Evolutionary conservation across 2,113 vertebrate genomes (phyloP).

Genomic region (Oryctolagus cuniculus): DNA sequence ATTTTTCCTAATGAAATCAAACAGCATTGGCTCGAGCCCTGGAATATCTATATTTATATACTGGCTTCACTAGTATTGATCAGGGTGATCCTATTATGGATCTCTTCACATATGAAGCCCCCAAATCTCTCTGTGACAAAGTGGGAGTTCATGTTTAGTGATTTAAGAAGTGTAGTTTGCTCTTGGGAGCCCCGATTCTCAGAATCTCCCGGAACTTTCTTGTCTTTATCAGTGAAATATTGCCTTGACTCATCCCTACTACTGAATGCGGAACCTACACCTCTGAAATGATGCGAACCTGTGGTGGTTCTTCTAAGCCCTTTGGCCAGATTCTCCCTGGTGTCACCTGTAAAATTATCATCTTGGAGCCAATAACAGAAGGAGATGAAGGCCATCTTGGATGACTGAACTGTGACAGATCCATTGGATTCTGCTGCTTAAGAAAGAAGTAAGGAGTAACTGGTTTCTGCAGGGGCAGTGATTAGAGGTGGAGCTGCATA

Average conservation of each 20-base stretch:
- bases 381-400: not conserved
- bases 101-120: not conserved
- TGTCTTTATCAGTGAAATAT: not conserved
- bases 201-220: not conserved
- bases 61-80: not conserved
- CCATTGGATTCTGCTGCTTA: not conserved
- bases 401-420: not conserved
- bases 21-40: not conserved
- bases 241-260: not conserved
- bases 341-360: not conserved
- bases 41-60: not conserved
- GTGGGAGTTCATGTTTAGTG: not conserved
- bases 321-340: not conserved
- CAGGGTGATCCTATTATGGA: not conserved
- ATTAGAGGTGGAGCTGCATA: not conserved
- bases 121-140: not conserved
- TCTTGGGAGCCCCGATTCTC: not conserved
- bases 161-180: not conserved
- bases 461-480: not conserved
- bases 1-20: not conserved
- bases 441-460: not conserved
- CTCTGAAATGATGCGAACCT: not conserved
- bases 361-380: not conserved
- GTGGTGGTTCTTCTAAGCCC: not conserved
- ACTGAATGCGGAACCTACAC: not conserved